phyloP scores from a whole-genome alignment of 1,140 invertebrate genomes.

The Rhagoletis pomonella region DNA sequence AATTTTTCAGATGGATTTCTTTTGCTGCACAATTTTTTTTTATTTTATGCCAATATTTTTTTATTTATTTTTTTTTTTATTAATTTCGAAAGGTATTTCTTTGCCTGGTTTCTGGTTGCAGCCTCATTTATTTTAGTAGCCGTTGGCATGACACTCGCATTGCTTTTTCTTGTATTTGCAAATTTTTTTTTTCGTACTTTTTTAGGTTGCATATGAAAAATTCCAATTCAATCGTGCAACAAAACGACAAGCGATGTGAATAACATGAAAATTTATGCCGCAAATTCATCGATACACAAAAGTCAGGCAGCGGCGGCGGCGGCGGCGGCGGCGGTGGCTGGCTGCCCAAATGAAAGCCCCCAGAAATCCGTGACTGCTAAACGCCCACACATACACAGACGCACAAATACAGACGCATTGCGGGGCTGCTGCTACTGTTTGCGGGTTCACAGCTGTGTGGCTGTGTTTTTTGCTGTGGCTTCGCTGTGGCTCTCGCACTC shows the following conservation, averaged over 20 bases:
- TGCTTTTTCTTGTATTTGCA: not conserved
- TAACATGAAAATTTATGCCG: conserved; percentile 2
- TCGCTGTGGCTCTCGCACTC: too few relatives aligned
- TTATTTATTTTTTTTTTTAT: not conserved
- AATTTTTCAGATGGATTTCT: conserved; percentile 43
- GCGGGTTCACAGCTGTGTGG: too few relatives aligned
- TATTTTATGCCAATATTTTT: not conserved
- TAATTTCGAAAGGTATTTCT: not conserved
- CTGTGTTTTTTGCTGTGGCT: too few relatives aligned
- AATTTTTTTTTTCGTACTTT: not conserved
- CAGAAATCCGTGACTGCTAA: conserved; percentile 7
- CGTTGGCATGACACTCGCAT: not conserved
- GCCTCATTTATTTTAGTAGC: too few relatives aligned
- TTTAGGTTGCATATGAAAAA: conserved; percentile 12
- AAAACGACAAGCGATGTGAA: conserved; percentile 1
- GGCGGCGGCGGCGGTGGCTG: not conserved
- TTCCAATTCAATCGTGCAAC: conserved; percentile 10
- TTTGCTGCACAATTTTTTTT: not conserved
- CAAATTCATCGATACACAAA: not conserved
- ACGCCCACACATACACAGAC: not conserved
- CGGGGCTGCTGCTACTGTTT: too few relatives aligned
- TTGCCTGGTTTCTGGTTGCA: not conserved
- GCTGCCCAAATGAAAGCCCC: not conserved
- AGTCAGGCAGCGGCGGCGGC: too few relatives aligned
- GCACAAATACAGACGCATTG: too few relatives aligned